Percentiles rank a stretch among this genome's conserved stretches.
phyloP scores from a whole-genome alignment of 2,113 vertebrate genomes.

The Anguilla rostrata region DNA sequence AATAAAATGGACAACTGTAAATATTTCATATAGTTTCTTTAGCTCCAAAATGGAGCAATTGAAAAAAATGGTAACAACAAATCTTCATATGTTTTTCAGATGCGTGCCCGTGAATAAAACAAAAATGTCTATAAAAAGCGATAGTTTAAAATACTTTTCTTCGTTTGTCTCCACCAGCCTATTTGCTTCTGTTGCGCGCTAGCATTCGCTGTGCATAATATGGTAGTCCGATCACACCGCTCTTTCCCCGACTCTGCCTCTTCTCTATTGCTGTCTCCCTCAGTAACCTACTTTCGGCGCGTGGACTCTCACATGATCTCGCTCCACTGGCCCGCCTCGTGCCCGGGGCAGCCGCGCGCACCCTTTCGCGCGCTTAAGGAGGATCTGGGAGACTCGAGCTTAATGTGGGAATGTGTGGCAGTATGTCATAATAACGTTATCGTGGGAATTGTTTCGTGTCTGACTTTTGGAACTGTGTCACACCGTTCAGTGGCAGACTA shows the following conservation, averaged over 20 bases:
- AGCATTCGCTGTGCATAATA: slow-evolving; percentile 13
- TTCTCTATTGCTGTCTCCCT: slow-evolving; percentile 35
- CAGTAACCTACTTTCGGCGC: slow-evolving; percentile 67
- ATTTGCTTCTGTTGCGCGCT: neutral
- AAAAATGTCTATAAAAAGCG: slow-evolving; percentile 12
- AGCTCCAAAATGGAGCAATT: slow-evolving; percentile 55
- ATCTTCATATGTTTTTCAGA: slow-evolving; percentile 55
- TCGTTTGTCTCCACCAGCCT: neutral
- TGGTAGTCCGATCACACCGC: slow-evolving; percentile 1
- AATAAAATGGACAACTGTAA: slow-evolving; percentile 29
- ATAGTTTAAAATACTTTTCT: neutral
- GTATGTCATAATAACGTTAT: slow-evolving; percentile 62
- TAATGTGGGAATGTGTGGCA: slow-evolving; percentile 74
- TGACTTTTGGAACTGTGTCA: neutral
- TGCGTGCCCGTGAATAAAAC: slow-evolving; percentile 19
- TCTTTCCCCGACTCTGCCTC: slow-evolving; percentile 25
- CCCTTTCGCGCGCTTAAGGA: slow-evolving; percentile 54
- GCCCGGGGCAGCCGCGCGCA: slow-evolving; percentile 56
- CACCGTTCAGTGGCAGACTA: neutral
- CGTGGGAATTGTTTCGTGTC: slow-evolving; percentile 57
- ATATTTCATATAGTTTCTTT: slow-evolving; percentile 26
- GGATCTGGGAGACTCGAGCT: slow-evolving; percentile 42
- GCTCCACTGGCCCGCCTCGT: slow-evolving; percentile 63
- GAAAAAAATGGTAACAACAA: slow-evolving; percentile 49
- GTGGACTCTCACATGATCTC: slow-evolving; percentile 77